Evolutionary conservation across 1,140 invertebrate species (phyloP), one percentile per base, ranked within the genome.

Genomic region (Tetramorium simillimum): DNA sequence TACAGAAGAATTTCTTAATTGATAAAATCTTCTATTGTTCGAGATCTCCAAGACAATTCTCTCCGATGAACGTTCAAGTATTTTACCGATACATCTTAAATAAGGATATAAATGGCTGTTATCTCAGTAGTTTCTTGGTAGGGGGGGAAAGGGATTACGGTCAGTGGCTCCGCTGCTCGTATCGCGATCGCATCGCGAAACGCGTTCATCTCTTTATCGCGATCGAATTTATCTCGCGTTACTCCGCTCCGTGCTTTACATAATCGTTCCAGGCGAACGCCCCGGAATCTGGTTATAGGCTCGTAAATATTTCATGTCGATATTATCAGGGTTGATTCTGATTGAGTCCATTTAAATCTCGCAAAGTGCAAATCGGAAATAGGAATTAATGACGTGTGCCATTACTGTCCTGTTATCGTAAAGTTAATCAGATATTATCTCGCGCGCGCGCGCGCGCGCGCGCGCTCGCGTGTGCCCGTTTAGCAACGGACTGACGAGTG

Each of bases 251-350:
- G 21, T 21, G 58, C 28, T 77, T 78, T 77, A 24, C 82, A 65
- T 85, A 85, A 85, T 78, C 82, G 73, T 78, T 85, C 60, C 60
- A 73, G 53, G 49, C 69, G 80, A 75, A 62, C 53, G 80, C 80
- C 18, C 69, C 53, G 40, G 28, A 49, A 60, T 73, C 80, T 72
- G 51, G 78, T 82, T 82, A 82, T 43, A 58, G 37, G 49, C 65
- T 82, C 80, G 80, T 82, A 82, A 84, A 84, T 84, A 73, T 82
- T 82, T 82, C 80, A 73, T 33, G 21, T 58, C 24, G 24, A 60
- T 82, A 73, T 84, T 84, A 84, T 84, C 80, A 40, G 3, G 16
- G 0, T n/a, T 33, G 51, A 73, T 73, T 82, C 51, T 56, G 67
- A 82, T 73, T 46, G 80, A 58, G 80, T 60, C 12, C 69, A 24